Evolutionary conservation across 2,888 invertebrate genomes (phyloP).

Genomic region (Iphiclides podalirius): DNA sequence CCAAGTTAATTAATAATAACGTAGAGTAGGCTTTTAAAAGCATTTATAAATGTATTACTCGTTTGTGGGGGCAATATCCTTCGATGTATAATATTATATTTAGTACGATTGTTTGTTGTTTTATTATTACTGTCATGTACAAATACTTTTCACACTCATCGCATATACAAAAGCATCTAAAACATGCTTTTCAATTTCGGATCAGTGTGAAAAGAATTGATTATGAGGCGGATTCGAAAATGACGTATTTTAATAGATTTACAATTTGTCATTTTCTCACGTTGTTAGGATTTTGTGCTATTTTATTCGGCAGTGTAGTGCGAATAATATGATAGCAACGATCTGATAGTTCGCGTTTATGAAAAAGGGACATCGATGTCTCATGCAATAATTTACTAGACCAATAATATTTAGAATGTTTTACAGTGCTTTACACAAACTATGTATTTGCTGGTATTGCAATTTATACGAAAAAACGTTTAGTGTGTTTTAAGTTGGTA

Average conservation of each 20-base stretch:
- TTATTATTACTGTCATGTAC: slow-evolving; percentile 6
- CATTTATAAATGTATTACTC: no score
- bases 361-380: slow-evolving; percentile 44
- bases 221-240: neutral
- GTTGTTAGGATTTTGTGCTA: slow-evolving; percentile 27
- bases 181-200: neutral
- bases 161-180: neutral
- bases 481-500: slow-evolving; percentile 60
- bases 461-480: slow-evolving; percentile 57
- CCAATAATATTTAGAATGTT: slow-evolving; percentile 78
- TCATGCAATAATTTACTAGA: slow-evolving; percentile 75
- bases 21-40: no score
- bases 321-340: slow-evolving; percentile 49
- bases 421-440: slow-evolving; percentile 71
- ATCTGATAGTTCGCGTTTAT: slow-evolving; percentile 54
- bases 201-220: slow-evolving; percentile 3
- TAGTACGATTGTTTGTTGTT: slow-evolving; percentile 8
- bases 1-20: no score
- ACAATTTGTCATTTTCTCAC: slow-evolving; percentile 37
- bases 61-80: slow-evolving; percentile 1
- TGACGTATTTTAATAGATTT: slow-evolving; percentile 23
- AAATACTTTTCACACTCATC: slow-evolving; percentile 9
- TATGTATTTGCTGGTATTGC: slow-evolving; percentile 71
- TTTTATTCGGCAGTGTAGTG: slow-evolving; percentile 26
- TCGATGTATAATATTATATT: slow-evolving; percentile 9